phyloP scores from a whole-genome alignment of 2,797 vertebrate genomes.

The Sebastolobus alascanus region DNA sequence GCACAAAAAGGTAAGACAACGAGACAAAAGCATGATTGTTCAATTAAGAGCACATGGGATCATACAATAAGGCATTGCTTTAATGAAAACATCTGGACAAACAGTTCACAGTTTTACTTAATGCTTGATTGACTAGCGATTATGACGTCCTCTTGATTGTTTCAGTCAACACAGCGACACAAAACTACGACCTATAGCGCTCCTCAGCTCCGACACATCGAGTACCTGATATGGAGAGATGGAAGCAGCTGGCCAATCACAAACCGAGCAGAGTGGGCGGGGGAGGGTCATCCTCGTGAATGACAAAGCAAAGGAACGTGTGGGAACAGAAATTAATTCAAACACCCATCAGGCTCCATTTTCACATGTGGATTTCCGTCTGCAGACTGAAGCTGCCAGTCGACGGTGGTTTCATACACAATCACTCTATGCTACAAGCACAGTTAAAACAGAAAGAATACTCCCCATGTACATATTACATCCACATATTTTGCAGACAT shows the following conservation, averaged over 20 bases:
- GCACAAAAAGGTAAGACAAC: conserved; percentile 53
- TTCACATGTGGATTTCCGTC: conserved; percentile 36
- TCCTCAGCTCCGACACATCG: conserved; percentile 17
- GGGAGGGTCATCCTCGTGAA: neutral
- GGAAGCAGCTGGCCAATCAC: conserved; percentile 55
- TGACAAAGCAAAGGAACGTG: conserved; percentile 48
- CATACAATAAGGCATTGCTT: conserved; percentile 83
- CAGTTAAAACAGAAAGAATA: conserved; percentile 47
- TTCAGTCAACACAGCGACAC: conserved; percentile 45
- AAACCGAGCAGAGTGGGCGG: neutral
- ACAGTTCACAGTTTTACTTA: conserved; percentile 80
- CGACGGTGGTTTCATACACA: conserved; percentile 57
- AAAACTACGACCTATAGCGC: conserved; percentile 3
- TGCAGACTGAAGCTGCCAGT: conserved; percentile 55
- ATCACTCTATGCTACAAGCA: conserved; percentile 73
- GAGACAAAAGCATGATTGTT: conserved; percentile 56
- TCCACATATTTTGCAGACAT: conserved; percentile 72
- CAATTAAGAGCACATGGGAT: conserved; percentile 68
- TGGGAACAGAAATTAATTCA: conserved; percentile 34
- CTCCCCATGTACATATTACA: conserved; percentile 55
- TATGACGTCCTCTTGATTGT: conserved; percentile 58
- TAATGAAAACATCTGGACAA: conserved; percentile 71
- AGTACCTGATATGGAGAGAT: conserved; percentile 63
- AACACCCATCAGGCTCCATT: conserved; percentile 30
- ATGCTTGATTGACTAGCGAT: conserved; percentile 57